Percentiles rank a stretch among this genome's conserved stretches.
These are phyloP conservation scores for Macropus fuliginosus DNA, from an alignment of 2,797 vertebrate species.

Conservation along the genomic window DNA sequence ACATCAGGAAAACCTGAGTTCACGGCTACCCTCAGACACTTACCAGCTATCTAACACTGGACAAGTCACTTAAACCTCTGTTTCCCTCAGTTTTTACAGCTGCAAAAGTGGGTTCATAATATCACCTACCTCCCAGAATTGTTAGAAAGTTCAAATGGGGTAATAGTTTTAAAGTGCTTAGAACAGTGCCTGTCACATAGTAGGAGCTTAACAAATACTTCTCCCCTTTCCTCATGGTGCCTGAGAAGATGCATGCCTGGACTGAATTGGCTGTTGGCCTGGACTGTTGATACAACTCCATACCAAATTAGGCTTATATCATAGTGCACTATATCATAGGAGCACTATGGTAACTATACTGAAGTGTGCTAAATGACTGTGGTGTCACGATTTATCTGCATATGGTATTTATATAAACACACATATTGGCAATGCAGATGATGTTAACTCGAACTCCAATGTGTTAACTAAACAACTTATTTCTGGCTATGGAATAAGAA, in stretches of 20 bases:
- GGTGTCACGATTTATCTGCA: neutral
- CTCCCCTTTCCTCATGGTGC: neutral
- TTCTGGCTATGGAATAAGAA: slow-evolving; percentile 36
- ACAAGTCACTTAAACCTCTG: neutral
- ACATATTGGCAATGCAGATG: slow-evolving; percentile 12
- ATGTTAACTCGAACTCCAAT: slow-evolving; percentile 30
- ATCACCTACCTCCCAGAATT: neutral
- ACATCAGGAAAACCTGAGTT: neutral
- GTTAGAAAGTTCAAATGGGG: neutral
- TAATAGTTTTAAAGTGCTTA: neutral
- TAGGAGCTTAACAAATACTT: neutral
- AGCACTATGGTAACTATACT: neutral
- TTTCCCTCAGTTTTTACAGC: neutral
- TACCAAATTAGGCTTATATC: neutral
- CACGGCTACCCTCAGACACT: neutral
- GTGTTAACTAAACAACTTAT: neutral
- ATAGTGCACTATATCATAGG: neutral
- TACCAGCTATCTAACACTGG: neutral
- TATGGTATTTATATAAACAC: slow-evolving; percentile 11
- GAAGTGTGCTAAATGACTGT: neutral
- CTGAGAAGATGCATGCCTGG: neutral
- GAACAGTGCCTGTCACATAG: neutral
- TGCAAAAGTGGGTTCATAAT: neutral
- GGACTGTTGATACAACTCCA: neutral
- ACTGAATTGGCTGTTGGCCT: neutral